phyloP scores from a whole-genome alignment of 2,113 vertebrate genomes.

The Globicephala melas region DNA sequence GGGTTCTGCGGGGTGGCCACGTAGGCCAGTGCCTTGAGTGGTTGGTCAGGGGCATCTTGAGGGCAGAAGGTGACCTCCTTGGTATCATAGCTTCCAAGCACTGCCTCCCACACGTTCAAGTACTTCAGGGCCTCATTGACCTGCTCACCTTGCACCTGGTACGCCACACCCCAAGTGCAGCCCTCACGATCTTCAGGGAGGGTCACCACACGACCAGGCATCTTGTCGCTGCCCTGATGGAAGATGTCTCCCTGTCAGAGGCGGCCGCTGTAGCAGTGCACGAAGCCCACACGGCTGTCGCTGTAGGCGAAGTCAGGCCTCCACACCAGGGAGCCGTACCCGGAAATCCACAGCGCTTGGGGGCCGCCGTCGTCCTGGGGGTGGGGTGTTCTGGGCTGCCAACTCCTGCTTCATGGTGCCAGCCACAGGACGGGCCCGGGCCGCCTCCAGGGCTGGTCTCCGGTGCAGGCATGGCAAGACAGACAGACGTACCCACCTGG shows the following conservation, averaged over 20 bases:
- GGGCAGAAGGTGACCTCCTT: conserved; percentile 90
- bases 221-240: conserved; percentile 90
- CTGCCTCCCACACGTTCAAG: conserved; percentile 90
- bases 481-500: conserved; percentile 60
- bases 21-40: conserved; percentile 87
- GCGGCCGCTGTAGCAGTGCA: conserved; percentile 92
- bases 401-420: too few relatives aligned
- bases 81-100: conserved; percentile 91
- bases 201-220: conserved; percentile 94
- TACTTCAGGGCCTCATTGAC: conserved; percentile 90
- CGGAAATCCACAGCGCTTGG: conserved; percentile 92
- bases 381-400: too few relatives aligned
- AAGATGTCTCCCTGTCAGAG: conserved; percentile 98
- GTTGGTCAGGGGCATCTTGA: conserved; percentile 81
- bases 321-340: conserved; percentile 96
- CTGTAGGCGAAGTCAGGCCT: conserved; percentile 93
- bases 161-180: conserved; percentile 95
- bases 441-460: background rate
- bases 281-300: conserved; percentile 90
- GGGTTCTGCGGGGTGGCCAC: conserved; percentile 93
- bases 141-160: conserved; percentile 91
- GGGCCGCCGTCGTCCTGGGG: background rate
- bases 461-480: conserved; percentile 41
- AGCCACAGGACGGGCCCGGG: too few relatives aligned
- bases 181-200: conserved; percentile 90